Evolutionary conservation across 92 coral and sea anemone genomes (phyloP), one percentile per base, ranked within the genome.

Genomic region (Anthopleura xanthogrammica): DNA sequence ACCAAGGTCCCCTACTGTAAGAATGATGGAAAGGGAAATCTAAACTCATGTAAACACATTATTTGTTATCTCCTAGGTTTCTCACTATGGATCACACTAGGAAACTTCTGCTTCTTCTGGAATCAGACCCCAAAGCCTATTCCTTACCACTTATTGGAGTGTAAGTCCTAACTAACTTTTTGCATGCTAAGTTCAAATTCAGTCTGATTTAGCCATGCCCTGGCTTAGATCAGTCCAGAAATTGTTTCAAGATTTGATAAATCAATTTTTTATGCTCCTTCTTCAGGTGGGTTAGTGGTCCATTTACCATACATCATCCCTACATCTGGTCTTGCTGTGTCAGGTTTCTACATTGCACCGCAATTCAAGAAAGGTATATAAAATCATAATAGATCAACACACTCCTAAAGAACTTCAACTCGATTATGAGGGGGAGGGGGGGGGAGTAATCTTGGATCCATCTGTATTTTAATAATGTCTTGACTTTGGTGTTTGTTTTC

Each of bases 21-120:
- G n/a, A 58, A 4, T 58, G 64, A 58, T 14, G 0, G n/a, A 17
- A 0, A 58, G 0, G 17, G 13, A 58, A 14, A 7, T 7, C 70
- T 1, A 62, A 62, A 6, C 4, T 20, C 7, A 20, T n/a, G 1
- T 7, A n/a, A n/a, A 0, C 7, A 1, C 3, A 4, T 72, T 22
- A 8, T 72, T 75, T 75, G 23, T 43, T 17, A 42, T 56, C 41
- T 52, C 20, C 46, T 81, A 96, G 99, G n/a, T 96, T 86, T 82
- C 89, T 96, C 17, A 96, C 98, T 5, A 96, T 93, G 99, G 99
- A 96, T 83, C 96, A 93, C 73, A 92, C 99, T 52, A 85, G 98
- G 55, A 96, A 96, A 76, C 89, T 96, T 78, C 79, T 96, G 76
- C 85, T 96, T 77, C 62, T 96, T 50, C 81, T 96, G 58, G 98